Percentiles rank a stretch among this genome's conserved stretches.
Conservation (phyloP, 1,140 invertebrate genomes). For the Acyrthosiphon pisum region DNA sequence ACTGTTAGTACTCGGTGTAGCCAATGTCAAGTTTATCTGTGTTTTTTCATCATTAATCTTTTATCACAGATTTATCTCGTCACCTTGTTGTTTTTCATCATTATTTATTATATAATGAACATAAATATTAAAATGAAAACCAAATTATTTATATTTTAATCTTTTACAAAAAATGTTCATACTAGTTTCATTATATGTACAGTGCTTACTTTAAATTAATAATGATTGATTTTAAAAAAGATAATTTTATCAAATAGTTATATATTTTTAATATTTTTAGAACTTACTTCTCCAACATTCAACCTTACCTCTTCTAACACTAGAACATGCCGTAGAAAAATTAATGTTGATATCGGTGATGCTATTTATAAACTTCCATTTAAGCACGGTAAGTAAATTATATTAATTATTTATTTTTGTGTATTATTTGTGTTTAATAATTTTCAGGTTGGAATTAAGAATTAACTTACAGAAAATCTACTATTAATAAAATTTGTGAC, state of each 20-base stretch:
- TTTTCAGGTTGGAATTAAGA: constrained; percentile 74
- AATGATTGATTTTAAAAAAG: too few species aligned
- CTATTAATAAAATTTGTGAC: constrained; percentile 67
- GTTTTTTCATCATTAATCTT: too few species aligned
- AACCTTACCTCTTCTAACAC: constrained; percentile 13
- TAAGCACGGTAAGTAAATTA: constrained; percentile 65
- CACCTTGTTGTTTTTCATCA: too few species aligned
- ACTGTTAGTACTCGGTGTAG: too few species aligned
- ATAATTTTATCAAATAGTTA: not conserved
- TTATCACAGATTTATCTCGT: too few species aligned
- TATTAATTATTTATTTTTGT: not conserved
- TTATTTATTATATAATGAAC: too few species aligned
- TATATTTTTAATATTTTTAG: constrained; percentile 17
- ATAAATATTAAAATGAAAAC: too few species aligned
- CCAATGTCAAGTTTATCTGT: too few species aligned
- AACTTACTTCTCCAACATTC: constrained; percentile 44
- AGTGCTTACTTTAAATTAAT: too few species aligned
- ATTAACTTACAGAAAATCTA: constrained; percentile 71
- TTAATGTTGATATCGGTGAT: constrained; percentile 64
- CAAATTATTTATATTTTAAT: too few species aligned
- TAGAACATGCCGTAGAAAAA: constrained; percentile 59
- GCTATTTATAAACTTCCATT: constrained; percentile 70
- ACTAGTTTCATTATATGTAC: not conserved
- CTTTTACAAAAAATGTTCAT: too few species aligned
- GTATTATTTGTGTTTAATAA: not conserved